A percentile compares a stretch with the other conserved stretches of the same genome.
phyloP scores from a whole-genome alignment of 2,113 vertebrate species.

The Gymnarchus niloticus region DNA sequence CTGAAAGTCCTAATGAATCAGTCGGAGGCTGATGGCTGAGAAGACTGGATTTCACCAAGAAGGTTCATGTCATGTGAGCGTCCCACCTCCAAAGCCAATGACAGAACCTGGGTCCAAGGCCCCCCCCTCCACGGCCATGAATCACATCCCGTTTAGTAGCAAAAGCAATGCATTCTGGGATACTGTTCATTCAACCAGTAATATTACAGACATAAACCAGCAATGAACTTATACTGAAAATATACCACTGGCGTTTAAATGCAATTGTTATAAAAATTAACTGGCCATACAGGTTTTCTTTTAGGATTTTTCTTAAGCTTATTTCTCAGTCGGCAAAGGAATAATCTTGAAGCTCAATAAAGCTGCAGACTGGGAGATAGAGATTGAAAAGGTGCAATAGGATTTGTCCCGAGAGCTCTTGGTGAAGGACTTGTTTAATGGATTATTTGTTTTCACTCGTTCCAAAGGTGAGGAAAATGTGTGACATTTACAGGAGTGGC shows the following conservation, averaged over 20 bases:
- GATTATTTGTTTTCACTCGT: background rate
- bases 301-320: too few relatives aligned
- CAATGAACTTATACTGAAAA: background rate
- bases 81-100: background rate
- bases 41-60: background rate
- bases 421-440: background rate
- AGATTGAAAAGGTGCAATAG: background rate
- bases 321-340: too few relatives aligned
- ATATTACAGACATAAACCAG: background rate
- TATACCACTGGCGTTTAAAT: background rate
- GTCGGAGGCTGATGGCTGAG: background rate
- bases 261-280: too few relatives aligned
- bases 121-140: background rate
- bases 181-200: background rate
- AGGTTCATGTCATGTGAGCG: background rate
- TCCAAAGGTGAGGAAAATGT: background rate
- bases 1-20: background rate
- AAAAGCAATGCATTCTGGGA: slow-evolving; percentile 4
- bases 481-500: background rate
- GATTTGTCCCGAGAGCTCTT: background rate
- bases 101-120: background rate
- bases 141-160: background rate
- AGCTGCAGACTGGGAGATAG: background rate
- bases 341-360: slow-evolving; percentile 1
- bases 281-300: too few relatives aligned